These are phyloP conservation scores for Trinorchestia longiramus DNA, from an alignment of 1,140 invertebrate genomes.

Conservation along the genomic window DNA sequence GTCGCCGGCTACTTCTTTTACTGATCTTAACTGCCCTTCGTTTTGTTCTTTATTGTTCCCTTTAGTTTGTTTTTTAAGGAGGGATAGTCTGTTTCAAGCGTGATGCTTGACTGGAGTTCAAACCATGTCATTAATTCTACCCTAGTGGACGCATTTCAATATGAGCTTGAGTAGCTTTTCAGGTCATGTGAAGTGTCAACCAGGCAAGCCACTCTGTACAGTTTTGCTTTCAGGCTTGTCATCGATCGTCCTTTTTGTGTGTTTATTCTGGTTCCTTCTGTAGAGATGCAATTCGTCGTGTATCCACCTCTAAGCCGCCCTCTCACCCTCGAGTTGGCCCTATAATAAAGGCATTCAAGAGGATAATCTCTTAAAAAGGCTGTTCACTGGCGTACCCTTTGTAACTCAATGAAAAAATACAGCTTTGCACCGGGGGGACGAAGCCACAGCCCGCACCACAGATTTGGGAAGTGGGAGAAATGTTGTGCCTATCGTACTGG, in stretches of 20 bases:
- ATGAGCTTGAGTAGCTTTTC: not conserved
- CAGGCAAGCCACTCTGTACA: not conserved
- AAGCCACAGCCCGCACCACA: not conserved
- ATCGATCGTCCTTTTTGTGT: slow-evolving; percentile 32
- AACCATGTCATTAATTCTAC: not conserved
- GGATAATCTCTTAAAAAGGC: slow-evolving; percentile 54
- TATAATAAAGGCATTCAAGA: slow-evolving; percentile 50
- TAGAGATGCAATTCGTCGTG: slow-evolving; percentile 21
- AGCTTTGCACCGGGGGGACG: not conserved
- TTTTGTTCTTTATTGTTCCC: not conserved
- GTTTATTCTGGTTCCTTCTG: not conserved
- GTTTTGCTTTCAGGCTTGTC: slow-evolving; percentile 27
- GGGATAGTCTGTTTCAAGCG: not conserved
- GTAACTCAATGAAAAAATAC: slow-evolving; percentile 40
- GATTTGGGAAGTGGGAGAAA: not conserved
- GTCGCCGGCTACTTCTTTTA: not conserved
- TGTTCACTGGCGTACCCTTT: slow-evolving; percentile 32
- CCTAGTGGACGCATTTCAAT: slow-evolving; percentile 4
- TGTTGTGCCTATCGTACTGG: not conserved
- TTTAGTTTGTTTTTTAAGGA: not conserved
- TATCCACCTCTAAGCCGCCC: not conserved
- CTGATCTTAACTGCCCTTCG: not conserved
- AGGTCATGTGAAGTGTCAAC: not conserved
- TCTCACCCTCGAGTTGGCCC: slow-evolving; percentile 44
- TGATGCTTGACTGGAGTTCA: not conserved